Evolutionary conservation across 92 coral and sea anemone genomes (phyloP), one percentile per base, ranked within the genome.

Genomic region (Paragorgia papillata): DNA sequence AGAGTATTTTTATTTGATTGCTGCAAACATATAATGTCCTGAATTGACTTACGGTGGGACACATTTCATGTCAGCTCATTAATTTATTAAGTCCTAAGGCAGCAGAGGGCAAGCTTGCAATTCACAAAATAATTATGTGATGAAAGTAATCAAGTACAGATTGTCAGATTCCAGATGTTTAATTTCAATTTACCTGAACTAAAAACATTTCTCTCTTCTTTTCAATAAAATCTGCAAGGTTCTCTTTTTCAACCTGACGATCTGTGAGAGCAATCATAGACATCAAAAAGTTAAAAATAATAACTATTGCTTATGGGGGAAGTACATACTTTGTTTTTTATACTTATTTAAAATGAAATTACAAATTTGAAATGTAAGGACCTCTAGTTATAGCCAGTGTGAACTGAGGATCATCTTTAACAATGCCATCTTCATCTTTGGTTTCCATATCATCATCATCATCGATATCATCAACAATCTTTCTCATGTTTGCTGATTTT

Each of bases 141-240:
- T n/a, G n/a, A n/a, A n/a, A n/a, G n/a, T n/a, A n/a, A n/a, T n/a
- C n/a, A n/a, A n/a, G n/a, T n/a, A n/a, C n/a, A n/a, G n/a, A n/a
- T n/a, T n/a, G n/a, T n/a, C n/a, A n/a, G n/a, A n/a, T n/a, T n/a
- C n/a, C n/a, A n/a, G n/a, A n/a, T n/a, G n/a, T n/a, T n/a, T n/a
- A n/a, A n/a, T n/a, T n/a, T n/a, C n/a, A 19, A 28, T 4, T 66
- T 83, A 94, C 98, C 91, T 94, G 98, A 74, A 94, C 98, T 64
- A 94, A 73, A 79, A 94, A 94, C 98, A 94, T 94, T 75, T 94
- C 98, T 61, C 98, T 91, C 65, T 94, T 94, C 86, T 94, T 94
- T 66, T 97, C 96, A 80, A 94, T 89, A 37, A 94, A 94, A 66
- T 94, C 98, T 34, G 97, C 92, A 29, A 94, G 89, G 57, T 94